Evolutionary conservation across 2,113 vertebrate genomes (phyloP), one percentile per base, ranked within the genome.

Genomic region (Apteryx mantelli): DNA sequence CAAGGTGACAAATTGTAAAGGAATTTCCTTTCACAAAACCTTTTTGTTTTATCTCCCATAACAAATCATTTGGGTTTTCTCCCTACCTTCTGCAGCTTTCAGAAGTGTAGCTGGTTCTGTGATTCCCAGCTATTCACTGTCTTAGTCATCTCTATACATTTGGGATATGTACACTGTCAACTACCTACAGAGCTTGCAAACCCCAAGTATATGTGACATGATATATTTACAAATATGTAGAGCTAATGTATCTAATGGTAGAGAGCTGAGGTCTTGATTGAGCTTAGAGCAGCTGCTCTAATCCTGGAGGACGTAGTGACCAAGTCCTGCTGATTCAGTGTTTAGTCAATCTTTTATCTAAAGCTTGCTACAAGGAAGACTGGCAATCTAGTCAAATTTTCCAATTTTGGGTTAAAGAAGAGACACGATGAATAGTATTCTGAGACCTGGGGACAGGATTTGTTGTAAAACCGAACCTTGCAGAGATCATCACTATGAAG

Each of bases 261-360:
- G 20, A 88, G 55, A 64, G 11, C 34, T 81, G 58, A 94, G 40
- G 58, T 85, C 61, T 73, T 38, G 25, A 71, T 82, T 20, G 34
- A 95, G 38, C 0, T 88, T 34, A 78, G 25, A 70, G 48, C 36
- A 87, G 36, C 25, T 68, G 40, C 58, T 79, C 50, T 65, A 82
- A 77, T 60, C 75, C 74, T 46, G 60, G 48, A 87, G 26, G 48
- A 85, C 22, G 28, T 21, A 82, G 78, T 38, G 11, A 92, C 38
- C 1, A 0, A 58, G 71, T 56, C 86, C 32, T 94, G 89, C 86
- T 96, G 84, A 94, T 86, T 95, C 85, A 81, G 9, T 77, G 70
- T 94, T 95, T 63, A 89, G 21, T 17, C 64, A 68, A 50, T 73
- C 89, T 80, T 76, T 78, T 76, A 60, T 16, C 61, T 48, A 89